phyloP scores from a whole-genome alignment of 2,113 vertebrate species.

The Physeter macrocephalus region DNA sequence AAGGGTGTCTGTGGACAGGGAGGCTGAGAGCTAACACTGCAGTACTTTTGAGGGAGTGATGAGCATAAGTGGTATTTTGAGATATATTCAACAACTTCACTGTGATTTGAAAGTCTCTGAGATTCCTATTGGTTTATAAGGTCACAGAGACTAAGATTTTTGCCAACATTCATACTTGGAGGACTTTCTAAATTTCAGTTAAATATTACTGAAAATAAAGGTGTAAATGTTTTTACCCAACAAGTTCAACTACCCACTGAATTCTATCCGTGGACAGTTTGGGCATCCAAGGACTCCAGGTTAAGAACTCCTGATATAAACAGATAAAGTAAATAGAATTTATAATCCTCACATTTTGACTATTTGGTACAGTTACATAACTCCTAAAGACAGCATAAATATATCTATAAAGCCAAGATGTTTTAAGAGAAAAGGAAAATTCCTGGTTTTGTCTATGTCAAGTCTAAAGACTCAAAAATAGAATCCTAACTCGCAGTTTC shows the following conservation, averaged over 20 bases:
- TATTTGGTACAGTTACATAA: not conserved
- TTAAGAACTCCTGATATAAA: not conserved
- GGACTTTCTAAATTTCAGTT: not conserved
- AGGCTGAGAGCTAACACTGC: not conserved
- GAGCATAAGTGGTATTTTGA: not conserved
- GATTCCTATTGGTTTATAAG: not conserved
- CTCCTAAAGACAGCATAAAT: not conserved
- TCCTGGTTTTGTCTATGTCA: not conserved
- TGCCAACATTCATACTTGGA: not conserved
- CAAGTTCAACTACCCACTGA: not conserved
- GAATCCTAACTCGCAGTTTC: not conserved
- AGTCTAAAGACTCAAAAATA: slow-evolving; percentile 4
- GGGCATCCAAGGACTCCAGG: not conserved
- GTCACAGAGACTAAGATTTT: slow-evolving; percentile 10
- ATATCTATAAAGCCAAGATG: not conserved
- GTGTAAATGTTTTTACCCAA: not conserved
- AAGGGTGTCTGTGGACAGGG: not conserved
- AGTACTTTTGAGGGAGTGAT: not conserved
- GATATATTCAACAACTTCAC: not conserved
- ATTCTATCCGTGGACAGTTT: not conserved
- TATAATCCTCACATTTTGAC: not conserved
- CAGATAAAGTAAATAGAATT: not conserved
- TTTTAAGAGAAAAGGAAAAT: not conserved
- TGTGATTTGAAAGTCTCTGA: not conserved
- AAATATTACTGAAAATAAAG: slow-evolving; percentile 18